Conservation (phyloP, 2,113 vertebrate species). For the Piprites chloris region DNA sequence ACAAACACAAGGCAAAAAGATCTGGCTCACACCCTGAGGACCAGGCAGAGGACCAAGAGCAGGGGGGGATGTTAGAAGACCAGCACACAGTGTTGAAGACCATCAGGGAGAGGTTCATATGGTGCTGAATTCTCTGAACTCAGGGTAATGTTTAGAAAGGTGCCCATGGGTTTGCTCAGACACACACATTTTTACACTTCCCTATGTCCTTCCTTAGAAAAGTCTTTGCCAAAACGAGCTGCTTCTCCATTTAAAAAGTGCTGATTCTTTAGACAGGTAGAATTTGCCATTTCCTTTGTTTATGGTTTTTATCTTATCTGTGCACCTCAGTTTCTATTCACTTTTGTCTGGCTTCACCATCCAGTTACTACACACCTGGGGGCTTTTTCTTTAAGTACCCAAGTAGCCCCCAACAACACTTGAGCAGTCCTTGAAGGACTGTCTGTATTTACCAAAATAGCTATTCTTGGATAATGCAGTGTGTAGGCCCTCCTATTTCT, state of each 20-base stretch:
- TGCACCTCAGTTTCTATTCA: not conserved
- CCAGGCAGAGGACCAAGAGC: not conserved
- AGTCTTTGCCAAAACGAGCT: not conserved
- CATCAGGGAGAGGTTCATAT: not conserved
- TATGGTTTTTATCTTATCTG: not conserved
- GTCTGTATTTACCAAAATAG: not conserved
- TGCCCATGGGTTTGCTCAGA: not conserved
- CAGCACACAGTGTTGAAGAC: not conserved
- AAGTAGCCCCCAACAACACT: not conserved
- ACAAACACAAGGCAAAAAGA: not conserved
- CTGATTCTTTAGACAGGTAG: not conserved
- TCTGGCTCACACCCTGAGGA: not conserved
- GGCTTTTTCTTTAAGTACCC: not conserved
- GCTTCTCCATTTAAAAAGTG: not conserved
- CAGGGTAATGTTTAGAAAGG: not conserved
- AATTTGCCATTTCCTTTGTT: not conserved
- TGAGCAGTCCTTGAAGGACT: not conserved
- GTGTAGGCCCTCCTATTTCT: not conserved
- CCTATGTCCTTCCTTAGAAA: not conserved
- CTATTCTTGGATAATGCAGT: not conserved
- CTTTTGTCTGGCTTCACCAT: not conserved
- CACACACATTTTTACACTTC: rapidly evolving
- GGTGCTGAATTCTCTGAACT: not conserved
- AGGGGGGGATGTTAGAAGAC: not conserved
- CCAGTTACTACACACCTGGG: not conserved